Percentiles rank a stretch among this genome's conserved stretches.
Evolutionary conservation across 2,797 vertebrate species (phyloP).

Genomic region (Hoplostethus mediterraneus): DNA sequence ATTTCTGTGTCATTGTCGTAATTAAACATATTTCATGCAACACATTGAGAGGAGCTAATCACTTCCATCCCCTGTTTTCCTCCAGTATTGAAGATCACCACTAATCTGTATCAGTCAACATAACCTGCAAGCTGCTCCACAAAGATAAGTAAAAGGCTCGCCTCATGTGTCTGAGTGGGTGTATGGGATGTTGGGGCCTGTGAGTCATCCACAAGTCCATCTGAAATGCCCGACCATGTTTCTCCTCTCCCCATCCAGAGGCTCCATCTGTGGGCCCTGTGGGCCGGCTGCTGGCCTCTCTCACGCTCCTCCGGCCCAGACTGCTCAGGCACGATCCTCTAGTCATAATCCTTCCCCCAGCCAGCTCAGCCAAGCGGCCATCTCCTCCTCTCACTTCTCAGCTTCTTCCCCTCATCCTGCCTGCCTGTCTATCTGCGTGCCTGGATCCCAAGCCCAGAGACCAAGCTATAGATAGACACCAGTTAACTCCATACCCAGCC

Average conservation of each 20-base stretch:
- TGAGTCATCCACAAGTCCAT: constrained; percentile 71
- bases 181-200: constrained; percentile 47
- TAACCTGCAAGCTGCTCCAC: constrained; percentile 29
- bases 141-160: constrained; percentile 24
- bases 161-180: constrained; percentile 58
- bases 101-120: constrained; percentile 35
- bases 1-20: constrained; percentile 19
- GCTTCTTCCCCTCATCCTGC: constrained; percentile 31
- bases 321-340: constrained; percentile 65
- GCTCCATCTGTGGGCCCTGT: constrained; percentile 72
- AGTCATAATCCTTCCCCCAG: constrained; percentile 54
- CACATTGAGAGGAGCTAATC: constrained; percentile 40
- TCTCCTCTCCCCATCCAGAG: constrained; percentile 65
- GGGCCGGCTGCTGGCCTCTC: constrained; percentile 72
- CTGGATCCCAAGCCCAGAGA: constrained; percentile 45
- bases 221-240: constrained; percentile 63
- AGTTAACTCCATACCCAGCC: constrained; percentile 56
- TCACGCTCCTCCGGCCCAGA: constrained; percentile 71
- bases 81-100: not conserved
- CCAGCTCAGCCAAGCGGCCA: constrained; percentile 36
- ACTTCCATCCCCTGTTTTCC: constrained; percentile 52
- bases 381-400: constrained; percentile 29
- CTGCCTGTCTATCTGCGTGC: constrained; percentile 50
- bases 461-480: constrained; percentile 58
- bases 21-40: constrained; percentile 24